phyloP scores from a whole-genome alignment of 2,113 vertebrate species.

The Glaucomys volans region DNA sequence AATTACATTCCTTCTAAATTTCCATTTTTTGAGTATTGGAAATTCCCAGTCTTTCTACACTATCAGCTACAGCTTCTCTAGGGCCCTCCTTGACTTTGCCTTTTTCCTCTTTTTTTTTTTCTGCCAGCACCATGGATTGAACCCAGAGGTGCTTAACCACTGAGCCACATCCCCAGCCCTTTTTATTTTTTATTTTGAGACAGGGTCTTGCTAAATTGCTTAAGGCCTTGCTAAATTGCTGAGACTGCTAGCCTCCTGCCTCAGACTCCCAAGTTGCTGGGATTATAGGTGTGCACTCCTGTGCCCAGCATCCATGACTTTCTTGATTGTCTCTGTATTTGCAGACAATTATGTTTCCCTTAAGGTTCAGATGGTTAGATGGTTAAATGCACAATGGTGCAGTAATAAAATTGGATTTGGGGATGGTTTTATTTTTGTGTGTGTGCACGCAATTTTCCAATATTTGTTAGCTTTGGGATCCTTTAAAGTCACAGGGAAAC shows the following conservation, averaged over 20 bases:
- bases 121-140: too few species aligned
- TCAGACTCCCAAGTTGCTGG: too few species aligned
- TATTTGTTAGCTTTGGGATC: not conserved
- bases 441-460: not conserved
- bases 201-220: too few species aligned
- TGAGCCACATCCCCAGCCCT: too few species aligned
- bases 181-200: too few species aligned
- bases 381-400: not conserved
- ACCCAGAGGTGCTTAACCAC: too few species aligned
- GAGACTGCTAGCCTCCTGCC: too few species aligned
- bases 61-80: not conserved
- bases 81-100: not conserved
- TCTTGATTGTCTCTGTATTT: not conserved
- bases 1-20: not conserved
- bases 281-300: too few species aligned
- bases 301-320: too few species aligned
- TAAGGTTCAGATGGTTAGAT: not conserved
- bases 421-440: too few species aligned
- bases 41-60: not conserved
- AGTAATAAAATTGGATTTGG: not conserved
- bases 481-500: not conserved
- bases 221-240: too few species aligned
- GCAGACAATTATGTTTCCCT: not conserved
- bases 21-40: not conserved
- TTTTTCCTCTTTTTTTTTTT: too few species aligned